Percentiles rank a stretch among this genome's conserved stretches.
Evolutionary conservation across 2,797 vertebrate species (phyloP).

Genomic region (Macrochelys suwanniensis): DNA sequence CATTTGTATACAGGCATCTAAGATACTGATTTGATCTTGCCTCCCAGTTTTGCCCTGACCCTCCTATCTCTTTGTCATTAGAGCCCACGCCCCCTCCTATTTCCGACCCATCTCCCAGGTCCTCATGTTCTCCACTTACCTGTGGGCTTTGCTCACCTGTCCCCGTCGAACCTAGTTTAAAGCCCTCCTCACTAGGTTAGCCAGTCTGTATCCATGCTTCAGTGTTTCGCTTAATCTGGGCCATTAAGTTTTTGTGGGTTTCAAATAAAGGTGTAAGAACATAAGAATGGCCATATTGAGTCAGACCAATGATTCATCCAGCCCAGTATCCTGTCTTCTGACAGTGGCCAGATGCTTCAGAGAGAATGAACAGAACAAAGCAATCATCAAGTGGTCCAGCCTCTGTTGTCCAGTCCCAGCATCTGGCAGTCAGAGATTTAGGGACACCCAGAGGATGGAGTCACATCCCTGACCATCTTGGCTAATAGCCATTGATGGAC

Average conservation of each 20-base stretch:
- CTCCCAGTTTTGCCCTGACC: too few relatives aligned
- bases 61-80: too few relatives aligned
- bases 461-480: not conserved
- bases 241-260: slow-evolving; percentile 36
- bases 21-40: too few relatives aligned
- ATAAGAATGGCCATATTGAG: not conserved
- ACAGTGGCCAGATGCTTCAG: not conserved
- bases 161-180: too few relatives aligned
- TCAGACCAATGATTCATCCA: not conserved
- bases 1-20: too few relatives aligned
- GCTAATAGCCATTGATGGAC: not conserved
- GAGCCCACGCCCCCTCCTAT: too few relatives aligned
- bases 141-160: too few relatives aligned
- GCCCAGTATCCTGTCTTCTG: not conserved
- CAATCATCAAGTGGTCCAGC: not conserved
- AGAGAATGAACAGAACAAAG: not conserved
- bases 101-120: too few relatives aligned
- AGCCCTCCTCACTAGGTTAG: too few relatives aligned
- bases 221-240: slow-evolving; percentile 26
- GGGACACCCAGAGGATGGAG: not conserved
- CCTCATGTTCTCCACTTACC: too few relatives aligned
- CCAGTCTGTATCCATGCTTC: not conserved
- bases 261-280: slow-evolving; percentile 24
- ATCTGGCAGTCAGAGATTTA: not conserved
- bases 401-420: not conserved